Percentiles rank a stretch among this genome's conserved stretches.
phyloP scores from a whole-genome alignment of 2,888 invertebrate genomes.

The Andrena flavipes region DNA sequence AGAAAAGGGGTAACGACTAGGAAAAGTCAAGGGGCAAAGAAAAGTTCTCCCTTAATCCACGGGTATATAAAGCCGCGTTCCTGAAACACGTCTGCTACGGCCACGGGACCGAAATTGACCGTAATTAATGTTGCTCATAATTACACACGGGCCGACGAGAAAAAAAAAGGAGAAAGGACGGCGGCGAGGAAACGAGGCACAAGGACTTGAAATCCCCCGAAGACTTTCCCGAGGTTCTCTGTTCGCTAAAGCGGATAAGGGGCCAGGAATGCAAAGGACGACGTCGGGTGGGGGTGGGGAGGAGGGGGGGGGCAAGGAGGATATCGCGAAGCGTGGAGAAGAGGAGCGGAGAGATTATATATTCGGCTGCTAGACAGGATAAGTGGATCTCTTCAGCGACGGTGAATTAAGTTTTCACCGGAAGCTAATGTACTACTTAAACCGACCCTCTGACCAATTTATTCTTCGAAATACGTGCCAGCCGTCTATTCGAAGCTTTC shows the following conservation, averaged over 20 bases:
- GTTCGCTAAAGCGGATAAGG: slow-evolving; percentile 52
- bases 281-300: not conserved
- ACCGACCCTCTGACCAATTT: slow-evolving; percentile 47
- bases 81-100: not conserved
- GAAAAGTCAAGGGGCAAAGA: not conserved
- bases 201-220: slow-evolving; percentile 29
- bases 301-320: not conserved
- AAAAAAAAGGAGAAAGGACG: not conserved
- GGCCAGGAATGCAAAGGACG: slow-evolving; percentile 34
- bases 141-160: slow-evolving; percentile 19
- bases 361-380: slow-evolving; percentile 58
- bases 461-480: slow-evolving; percentile 39
- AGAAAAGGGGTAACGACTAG: not conserved
- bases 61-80: not conserved
- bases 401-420: slow-evolving; percentile 55
- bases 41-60: not conserved
- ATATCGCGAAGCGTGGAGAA: slow-evolving; percentile 21
- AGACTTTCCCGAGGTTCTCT: slow-evolving; percentile 38
- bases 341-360: slow-evolving; percentile 45
- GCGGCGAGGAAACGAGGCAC: not conserved
- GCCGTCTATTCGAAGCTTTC: not conserved
- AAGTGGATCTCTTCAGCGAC: slow-evolving; percentile 52
- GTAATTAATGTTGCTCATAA: slow-evolving; percentile 26
- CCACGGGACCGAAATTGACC: slow-evolving; percentile 17
- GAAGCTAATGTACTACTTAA: slow-evolving; percentile 56